Conservation (phyloP, 2,797 vertebrate genomes). For the Hydrophis major region DNA sequence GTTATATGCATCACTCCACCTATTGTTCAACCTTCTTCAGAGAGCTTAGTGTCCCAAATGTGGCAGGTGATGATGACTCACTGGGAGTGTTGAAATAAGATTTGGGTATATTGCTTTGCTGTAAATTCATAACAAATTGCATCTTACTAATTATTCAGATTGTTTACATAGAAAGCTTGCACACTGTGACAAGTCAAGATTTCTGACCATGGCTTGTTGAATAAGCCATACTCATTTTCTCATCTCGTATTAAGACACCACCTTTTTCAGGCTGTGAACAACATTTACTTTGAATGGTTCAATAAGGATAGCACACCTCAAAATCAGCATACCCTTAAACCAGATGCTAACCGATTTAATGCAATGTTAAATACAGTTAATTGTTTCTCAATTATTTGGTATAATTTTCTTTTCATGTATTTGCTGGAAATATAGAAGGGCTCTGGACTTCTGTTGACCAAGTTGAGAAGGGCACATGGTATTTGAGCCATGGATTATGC, state of each 20-base stretch:
- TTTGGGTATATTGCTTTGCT: background rate
- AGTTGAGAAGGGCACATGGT: background rate
- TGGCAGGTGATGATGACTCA: background rate
- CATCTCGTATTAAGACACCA: background rate
- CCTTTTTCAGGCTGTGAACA: background rate
- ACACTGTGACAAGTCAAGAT: background rate
- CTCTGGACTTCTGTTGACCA: background rate
- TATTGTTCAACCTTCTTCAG: background rate
- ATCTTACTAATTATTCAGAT: background rate
- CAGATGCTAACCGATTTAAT: background rate
- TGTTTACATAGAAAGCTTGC: background rate
- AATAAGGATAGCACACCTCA: background rate
- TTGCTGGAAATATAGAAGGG: background rate
- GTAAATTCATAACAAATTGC: background rate
- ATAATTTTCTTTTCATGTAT: background rate
- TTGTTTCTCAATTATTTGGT: background rate
- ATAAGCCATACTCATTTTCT: background rate
- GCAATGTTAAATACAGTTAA: background rate
- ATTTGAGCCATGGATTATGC: background rate
- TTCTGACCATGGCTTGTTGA: background rate
- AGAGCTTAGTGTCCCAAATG: background rate
- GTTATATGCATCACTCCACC: background rate
- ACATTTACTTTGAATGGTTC: background rate
- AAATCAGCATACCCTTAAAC: background rate
- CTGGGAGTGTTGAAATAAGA: background rate